These are phyloP conservation scores for Ptilodon capucinus DNA, from an alignment of 2,888 invertebrate species.

Conservation along the genomic window DNA sequence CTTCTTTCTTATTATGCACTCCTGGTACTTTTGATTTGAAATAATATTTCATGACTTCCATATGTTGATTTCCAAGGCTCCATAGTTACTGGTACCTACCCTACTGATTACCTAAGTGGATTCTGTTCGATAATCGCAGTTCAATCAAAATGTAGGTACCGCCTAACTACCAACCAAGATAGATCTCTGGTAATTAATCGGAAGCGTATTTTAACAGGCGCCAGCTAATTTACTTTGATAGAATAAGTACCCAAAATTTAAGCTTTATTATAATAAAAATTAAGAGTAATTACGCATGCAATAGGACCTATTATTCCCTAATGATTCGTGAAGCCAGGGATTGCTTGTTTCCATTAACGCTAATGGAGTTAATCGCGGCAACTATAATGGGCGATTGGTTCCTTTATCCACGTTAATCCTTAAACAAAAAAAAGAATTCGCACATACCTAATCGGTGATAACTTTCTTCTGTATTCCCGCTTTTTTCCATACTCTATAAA, in stretches of 20 bases:
- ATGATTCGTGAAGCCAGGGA: constrained; percentile 45
- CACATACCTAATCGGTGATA: constrained; percentile 9
- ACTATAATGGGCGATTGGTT: constrained; percentile 49
- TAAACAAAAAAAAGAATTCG: constrained; percentile 12
- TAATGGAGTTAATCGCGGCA: constrained; percentile 53
- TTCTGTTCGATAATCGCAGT: no score
- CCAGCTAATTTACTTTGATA: no score
- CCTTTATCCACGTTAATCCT: constrained; percentile 21
- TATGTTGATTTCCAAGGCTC: no score
- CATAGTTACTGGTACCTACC: no score
- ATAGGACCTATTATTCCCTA: constrained; percentile 37
- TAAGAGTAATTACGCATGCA: constrained; percentile 19
- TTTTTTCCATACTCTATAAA: not conserved
- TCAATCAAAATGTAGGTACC: no score
- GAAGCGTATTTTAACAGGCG: no score
- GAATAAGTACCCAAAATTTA: not conserved
- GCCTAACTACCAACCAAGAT: no score
- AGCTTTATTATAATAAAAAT: constrained; percentile 12
- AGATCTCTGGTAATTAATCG: no score
- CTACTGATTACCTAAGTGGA: no score
- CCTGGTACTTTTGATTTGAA: no score
- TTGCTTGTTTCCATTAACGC: constrained; percentile 51
- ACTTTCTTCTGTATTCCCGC: not conserved
- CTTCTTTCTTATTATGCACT: no score
- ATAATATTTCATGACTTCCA: no score